Percentiles rank a stretch among this genome's conserved stretches.
phyloP scores from a whole-genome alignment of 1,140 invertebrate species.

The Mizuhopecten yessoensis region DNA sequence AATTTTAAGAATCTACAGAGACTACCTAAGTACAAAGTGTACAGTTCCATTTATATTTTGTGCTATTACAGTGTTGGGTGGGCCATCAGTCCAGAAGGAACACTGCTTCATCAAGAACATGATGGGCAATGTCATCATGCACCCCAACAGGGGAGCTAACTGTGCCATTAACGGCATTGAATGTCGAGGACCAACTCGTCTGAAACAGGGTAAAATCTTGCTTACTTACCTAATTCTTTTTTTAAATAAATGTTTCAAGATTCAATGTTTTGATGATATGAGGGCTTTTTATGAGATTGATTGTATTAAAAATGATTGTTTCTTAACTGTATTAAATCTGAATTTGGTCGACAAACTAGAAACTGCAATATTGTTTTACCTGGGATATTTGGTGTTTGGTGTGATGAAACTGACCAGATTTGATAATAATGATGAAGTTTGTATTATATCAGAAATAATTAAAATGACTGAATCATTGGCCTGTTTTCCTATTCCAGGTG shows the following conservation, averaged over 20 bases:
- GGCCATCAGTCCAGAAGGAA: conserved; percentile 86
- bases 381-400: no score
- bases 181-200: conserved; percentile 89
- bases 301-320: no score
- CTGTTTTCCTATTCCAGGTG: conserved; percentile 85
- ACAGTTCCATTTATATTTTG: no score
- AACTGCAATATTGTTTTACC: no score
- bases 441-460: no score
- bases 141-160: conserved; percentile 88
- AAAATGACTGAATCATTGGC: background rate
- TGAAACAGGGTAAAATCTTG: conserved; percentile 89
- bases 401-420: no score
- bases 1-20: no score
- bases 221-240: no score
- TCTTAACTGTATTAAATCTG: background rate
- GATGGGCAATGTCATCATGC: conserved; percentile 90
- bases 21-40: no score
- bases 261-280: background rate
- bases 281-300: no score
- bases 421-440: no score
- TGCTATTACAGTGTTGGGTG: conserved; percentile 77
- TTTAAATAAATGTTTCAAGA: background rate
- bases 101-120: conserved; percentile 92
- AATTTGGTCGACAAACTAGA: no score
- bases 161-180: conserved; percentile 93